These are phyloP conservation scores for Asarcornis scutulata DNA, from an alignment of 2,113 vertebrate species.

Conservation along the genomic window DNA sequence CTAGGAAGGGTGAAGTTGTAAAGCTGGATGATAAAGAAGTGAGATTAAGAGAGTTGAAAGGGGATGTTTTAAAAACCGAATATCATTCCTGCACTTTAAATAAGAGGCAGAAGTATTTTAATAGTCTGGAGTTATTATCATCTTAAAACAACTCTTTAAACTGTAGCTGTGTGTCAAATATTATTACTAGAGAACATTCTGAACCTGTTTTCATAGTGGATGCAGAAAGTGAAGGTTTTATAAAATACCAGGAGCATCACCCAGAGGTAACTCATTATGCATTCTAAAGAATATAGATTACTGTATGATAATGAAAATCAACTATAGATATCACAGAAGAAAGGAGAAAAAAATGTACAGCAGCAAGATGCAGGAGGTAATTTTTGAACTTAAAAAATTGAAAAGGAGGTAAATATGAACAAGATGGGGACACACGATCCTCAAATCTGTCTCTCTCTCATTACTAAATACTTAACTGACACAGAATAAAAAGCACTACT, in stretches of 20 bases:
- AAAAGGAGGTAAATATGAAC: neutral
- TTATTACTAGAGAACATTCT: neutral
- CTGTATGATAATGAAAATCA: neutral
- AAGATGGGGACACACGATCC: neutral
- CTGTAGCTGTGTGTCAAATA: neutral
- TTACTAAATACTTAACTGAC: accelerated
- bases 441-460: no score
- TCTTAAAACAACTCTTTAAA: neutral
- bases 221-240: neutral
- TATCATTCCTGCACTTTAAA: neutral
- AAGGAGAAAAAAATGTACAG: neutral
- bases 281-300: neutral
- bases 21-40: neutral
- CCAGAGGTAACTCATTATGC: neutral
- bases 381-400: neutral
- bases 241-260: neutral
- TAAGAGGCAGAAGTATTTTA: neutral
- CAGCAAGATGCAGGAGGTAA: neutral
- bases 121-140: neutral
- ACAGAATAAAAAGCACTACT: neutral
- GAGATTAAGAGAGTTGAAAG: neutral
- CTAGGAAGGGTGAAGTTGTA: accelerated
- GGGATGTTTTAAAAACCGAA: neutral
- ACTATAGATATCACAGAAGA: neutral
- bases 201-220: neutral